phyloP scores from a whole-genome alignment of 30 jellyfish, hydroid and myxozoan genomes.

The Pelagia noctiluca region DNA sequence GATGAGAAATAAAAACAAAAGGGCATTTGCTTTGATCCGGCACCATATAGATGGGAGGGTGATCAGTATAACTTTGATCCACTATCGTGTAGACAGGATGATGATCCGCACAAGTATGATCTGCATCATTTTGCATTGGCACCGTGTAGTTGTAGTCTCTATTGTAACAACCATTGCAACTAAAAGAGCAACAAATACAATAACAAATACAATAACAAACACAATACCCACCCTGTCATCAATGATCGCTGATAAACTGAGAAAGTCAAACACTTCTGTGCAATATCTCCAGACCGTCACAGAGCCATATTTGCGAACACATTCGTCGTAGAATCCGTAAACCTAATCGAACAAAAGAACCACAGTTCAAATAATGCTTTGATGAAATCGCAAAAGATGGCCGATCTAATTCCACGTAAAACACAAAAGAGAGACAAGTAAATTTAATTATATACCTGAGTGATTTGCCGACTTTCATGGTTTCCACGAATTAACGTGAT shows the following conservation, averaged over 20 bases:
- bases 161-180: too few relatives aligned
- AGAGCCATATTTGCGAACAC: slow-evolving; percentile 98
- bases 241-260: slow-evolving; percentile 96
- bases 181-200: too few relatives aligned
- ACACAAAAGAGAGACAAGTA: slow-evolving; percentile 46
- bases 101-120: too few relatives aligned
- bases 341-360: slow-evolving; percentile 64
- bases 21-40: too few relatives aligned
- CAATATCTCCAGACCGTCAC: slow-evolving; percentile 99
- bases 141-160: too few relatives aligned
- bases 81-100: too few relatives aligned
- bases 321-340: slow-evolving; percentile 99
- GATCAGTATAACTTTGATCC: too few relatives aligned
- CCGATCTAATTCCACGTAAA: slow-evolving; percentile 57
- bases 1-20: too few relatives aligned
- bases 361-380: too few relatives aligned
- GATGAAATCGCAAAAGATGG: too few relatives aligned
- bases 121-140: too few relatives aligned
- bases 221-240: slow-evolving; percentile 86
- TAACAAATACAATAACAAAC: not conserved
- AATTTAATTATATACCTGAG: slow-evolving; percentile 74
- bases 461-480: slow-evolving; percentile 98
- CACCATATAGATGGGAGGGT: too few relatives aligned
- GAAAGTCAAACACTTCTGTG: slow-evolving; percentile 98
- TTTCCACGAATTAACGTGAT: slow-evolving; percentile 95